Evolutionary conservation across 2,797 vertebrate species (phyloP).

Genomic region (Acanthis flammea): DNA sequence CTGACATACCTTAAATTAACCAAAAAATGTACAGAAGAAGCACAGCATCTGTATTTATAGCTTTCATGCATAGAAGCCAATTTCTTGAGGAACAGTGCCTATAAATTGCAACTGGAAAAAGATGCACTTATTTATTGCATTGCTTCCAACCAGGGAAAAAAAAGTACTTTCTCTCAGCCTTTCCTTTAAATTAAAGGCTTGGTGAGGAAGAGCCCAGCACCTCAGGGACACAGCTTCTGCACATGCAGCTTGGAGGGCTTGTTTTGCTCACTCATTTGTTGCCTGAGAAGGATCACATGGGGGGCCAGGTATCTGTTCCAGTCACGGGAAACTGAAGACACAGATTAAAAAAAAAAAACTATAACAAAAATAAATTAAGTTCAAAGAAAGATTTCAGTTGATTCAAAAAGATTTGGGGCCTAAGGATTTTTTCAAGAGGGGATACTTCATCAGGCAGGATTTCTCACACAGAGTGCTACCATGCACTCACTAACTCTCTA

Average conservation of each 20-base stretch:
- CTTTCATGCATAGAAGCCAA: slow-evolving; percentile 2
- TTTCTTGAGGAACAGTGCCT: slow-evolving; percentile 40
- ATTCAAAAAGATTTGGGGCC: neutral
- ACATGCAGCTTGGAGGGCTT: neutral
- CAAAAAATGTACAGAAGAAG: neutral
- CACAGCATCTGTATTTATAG: neutral
- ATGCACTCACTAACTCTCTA: neutral
- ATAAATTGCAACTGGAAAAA: slow-evolving; percentile 44
- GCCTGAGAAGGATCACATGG: neutral
- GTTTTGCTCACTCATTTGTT: neutral
- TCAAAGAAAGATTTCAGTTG: neutral
- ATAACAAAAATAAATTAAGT: too few species aligned
- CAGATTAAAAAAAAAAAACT: neutral
- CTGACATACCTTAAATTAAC: neutral
- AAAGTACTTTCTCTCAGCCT: neutral
- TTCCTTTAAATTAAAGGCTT: slow-evolving; percentile 19
- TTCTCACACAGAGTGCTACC: neutral
- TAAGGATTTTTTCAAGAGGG: neutral
- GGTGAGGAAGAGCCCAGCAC: neutral
- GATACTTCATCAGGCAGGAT: neutral
- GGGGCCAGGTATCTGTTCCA: neutral
- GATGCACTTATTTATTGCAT: slow-evolving; percentile 36
- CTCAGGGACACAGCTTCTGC: neutral
- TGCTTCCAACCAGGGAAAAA: neutral
- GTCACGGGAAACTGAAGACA: neutral